phyloP scores from a whole-genome alignment of 2,113 vertebrate genomes.

The Leuciscus idus region DNA sequence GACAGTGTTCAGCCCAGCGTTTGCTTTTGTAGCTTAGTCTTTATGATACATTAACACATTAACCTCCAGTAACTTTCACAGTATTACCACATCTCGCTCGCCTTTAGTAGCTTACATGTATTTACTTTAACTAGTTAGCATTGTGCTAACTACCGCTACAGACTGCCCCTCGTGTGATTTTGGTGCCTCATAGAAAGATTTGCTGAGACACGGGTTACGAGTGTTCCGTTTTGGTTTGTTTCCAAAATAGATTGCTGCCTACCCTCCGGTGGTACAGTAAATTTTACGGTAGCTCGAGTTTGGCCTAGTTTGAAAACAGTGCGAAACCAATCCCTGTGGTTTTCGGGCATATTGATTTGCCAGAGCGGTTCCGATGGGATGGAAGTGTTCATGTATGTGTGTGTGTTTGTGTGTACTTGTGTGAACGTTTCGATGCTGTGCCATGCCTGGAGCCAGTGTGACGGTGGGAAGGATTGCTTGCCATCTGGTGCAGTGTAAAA shows the following conservation, averaged over 20 bases:
- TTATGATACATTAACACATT: slow-evolving; percentile 45
- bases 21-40: slow-evolving; percentile 38
- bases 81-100: slow-evolving; percentile 39
- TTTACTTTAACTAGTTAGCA: slow-evolving; percentile 37
- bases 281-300: slow-evolving; percentile 68
- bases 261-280: slow-evolving; percentile 53
- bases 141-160: slow-evolving; percentile 31
- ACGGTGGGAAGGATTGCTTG: slow-evolving; percentile 32
- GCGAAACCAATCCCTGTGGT: slow-evolving; percentile 70
- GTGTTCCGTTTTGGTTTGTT: slow-evolving; percentile 57
- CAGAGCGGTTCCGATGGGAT: slow-evolving; percentile 63
- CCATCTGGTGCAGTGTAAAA: slow-evolving; percentile 58
- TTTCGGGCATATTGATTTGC: slow-evolving; percentile 68
- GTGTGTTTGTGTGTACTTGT: slow-evolving; percentile 46
- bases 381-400: slow-evolving; percentile 60
- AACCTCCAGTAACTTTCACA: slow-evolving; percentile 50
- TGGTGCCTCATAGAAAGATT: slow-evolving; percentile 41
- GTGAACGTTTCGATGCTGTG: slow-evolving; percentile 21
- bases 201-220: slow-evolving; percentile 45
- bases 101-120: slow-evolving; percentile 44
- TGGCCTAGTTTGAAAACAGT: slow-evolving; percentile 68
- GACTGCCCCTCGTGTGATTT: slow-evolving; percentile 18
- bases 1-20: slow-evolving; percentile 11
- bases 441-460: slow-evolving; percentile 36
- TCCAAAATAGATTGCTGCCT: slow-evolving; percentile 52